Conservation (phyloP, 2,888 invertebrate species). For the Adineta ricciae region DNA sequence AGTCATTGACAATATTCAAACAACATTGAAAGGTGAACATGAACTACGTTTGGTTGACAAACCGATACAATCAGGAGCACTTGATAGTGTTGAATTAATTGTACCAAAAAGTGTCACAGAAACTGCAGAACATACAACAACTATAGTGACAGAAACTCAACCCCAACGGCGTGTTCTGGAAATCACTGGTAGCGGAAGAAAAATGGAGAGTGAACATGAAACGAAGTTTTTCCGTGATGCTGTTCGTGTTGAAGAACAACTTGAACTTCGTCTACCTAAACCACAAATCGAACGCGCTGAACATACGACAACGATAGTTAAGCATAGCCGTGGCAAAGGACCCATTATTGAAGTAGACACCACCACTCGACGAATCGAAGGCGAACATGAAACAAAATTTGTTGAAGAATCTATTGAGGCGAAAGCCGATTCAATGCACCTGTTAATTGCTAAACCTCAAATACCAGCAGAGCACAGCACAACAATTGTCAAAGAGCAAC, state of each 20-base stretch:
- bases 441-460: background rate
- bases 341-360: conserved; percentile 3
- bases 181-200: background rate
- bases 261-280: background rate
- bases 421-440: background rate
- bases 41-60: background rate
- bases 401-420: conserved; percentile 1
- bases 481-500: background rate
- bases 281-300: background rate
- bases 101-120: background rate
- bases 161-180: background rate
- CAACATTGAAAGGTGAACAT: conserved; percentile 11
- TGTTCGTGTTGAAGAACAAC: background rate
- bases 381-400: conserved; percentile 7
- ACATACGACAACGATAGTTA: conserved; percentile 12
- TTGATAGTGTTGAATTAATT: background rate
- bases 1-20: conserved; percentile 1
- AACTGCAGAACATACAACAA: background rate
- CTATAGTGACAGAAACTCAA: background rate
- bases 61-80: background rate
- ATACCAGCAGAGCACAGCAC: background rate
- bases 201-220: conserved; percentile 10
- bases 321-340: conserved; percentile 5
- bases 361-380: background rate
- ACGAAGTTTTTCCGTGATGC: background rate